Conservation (phyloP, 2,113 vertebrate species). For the Gallinago jamesoni region DNA sequence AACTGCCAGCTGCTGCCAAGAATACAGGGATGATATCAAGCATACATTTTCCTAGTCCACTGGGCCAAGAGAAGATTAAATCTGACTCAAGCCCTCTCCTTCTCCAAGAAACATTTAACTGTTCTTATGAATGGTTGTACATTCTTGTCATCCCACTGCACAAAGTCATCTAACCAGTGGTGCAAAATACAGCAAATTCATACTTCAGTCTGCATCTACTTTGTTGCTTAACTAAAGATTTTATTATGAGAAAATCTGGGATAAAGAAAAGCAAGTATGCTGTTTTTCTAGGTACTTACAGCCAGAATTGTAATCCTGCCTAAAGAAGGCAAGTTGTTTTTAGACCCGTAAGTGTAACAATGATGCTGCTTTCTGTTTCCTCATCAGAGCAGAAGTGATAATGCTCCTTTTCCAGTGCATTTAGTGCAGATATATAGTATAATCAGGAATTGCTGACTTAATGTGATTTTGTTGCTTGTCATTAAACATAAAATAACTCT, state of each 20-base stretch:
- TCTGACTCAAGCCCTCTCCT: conserved; percentile 23
- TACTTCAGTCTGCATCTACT: background rate
- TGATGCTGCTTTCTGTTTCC: conserved; percentile 34
- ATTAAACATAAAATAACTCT: conserved; percentile 62
- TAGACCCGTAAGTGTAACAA: background rate
- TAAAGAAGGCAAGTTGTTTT: conserved; percentile 19
- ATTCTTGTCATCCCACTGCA: background rate
- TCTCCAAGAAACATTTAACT: conserved; percentile 41
- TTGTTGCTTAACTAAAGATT: conserved; percentile 7
- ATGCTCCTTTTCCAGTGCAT: conserved; percentile 41
- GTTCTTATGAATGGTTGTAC: background rate
- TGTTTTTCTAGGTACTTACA: background rate
- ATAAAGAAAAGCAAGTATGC: background rate
- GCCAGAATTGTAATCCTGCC: background rate
- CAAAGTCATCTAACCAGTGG: background rate
- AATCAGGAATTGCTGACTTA: conserved; percentile 59
- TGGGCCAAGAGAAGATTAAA: conserved; percentile 49
- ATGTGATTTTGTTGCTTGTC: conserved; percentile 57
- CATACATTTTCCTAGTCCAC: conserved; percentile 28
- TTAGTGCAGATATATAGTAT: conserved; percentile 45
- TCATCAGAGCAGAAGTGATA: conserved; percentile 30
- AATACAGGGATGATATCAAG: conserved; percentile 43
- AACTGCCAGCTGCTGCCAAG: conserved; percentile 44
- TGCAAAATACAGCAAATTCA: background rate
- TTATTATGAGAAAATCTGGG: background rate